Percentiles rank a stretch among this genome's conserved stretches.
Conservation (phyloP, 1,140 invertebrate genomes). For the Drosophila ogumai region DNA sequence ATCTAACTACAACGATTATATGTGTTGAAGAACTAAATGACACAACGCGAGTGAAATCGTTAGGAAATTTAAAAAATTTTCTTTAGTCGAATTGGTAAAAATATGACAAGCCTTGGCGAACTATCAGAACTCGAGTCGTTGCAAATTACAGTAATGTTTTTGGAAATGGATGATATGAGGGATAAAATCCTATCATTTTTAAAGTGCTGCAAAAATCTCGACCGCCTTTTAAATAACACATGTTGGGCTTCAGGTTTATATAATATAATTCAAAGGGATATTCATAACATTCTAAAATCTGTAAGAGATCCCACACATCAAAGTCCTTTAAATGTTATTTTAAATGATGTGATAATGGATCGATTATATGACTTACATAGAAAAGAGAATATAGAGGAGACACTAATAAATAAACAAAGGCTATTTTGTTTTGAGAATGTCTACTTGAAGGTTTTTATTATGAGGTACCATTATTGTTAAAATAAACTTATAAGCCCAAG, state of each 20-base stretch:
- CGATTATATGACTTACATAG: too few species aligned
- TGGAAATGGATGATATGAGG: too few species aligned
- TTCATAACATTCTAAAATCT: background rate
- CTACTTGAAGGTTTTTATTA: too few species aligned
- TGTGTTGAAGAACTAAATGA: background rate
- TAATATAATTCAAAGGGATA: background rate
- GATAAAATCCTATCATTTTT: background rate
- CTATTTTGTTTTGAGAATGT: too few species aligned
- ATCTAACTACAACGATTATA: background rate
- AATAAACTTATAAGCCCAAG: too few species aligned
- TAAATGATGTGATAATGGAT: too few species aligned
- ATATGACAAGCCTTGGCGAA: background rate
- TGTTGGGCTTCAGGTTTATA: too few species aligned
- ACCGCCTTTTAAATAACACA: background rate
- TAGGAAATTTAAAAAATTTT: background rate
- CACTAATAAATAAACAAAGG: too few species aligned
- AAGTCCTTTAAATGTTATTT: background rate
- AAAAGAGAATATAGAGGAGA: too few species aligned
- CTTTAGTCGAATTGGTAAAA: background rate
- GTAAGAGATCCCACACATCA: background rate
- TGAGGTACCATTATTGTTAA: too few species aligned
- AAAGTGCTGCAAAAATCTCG: background rate
- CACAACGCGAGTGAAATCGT: background rate
- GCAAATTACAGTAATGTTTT: background rate
- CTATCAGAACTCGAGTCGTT: conserved; percentile 1